Evolutionary conservation across 2,113 vertebrate species (phyloP).

Genomic region (Eurypyga helias): DNA sequence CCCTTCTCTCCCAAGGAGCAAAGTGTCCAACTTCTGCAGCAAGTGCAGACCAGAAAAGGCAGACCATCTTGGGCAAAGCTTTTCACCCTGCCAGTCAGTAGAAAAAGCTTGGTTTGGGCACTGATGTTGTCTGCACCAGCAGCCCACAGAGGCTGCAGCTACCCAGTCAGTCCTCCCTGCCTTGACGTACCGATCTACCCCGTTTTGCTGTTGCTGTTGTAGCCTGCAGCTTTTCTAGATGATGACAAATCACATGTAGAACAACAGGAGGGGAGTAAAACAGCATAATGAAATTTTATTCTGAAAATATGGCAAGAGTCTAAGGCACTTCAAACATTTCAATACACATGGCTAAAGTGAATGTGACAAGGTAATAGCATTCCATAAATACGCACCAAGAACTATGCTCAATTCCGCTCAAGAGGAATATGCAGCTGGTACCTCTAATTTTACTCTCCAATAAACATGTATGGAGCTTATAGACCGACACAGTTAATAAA

Average conservation of each 20-base stretch:
- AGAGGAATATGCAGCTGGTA: conserved; percentile 66
- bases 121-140: neutral
- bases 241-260: conserved; percentile 38
- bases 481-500: conserved; percentile 83
- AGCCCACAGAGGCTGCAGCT: neutral
- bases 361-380: conserved; percentile 70
- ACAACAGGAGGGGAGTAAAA: conserved; percentile 38
- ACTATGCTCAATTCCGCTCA: conserved; percentile 46
- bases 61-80: neutral
- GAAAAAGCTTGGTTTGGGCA: neutral
- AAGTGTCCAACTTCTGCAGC: neutral
- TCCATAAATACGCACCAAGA: conserved; percentile 77
- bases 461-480: conserved; percentile 61
- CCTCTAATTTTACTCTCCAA: conserved; percentile 69
- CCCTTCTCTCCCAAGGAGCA: neutral
- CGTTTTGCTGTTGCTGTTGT: neutral
- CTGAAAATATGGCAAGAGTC: conserved; percentile 89
- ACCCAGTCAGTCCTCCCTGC: neutral
- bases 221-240: neutral
- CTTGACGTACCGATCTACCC: neutral
- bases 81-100: neutral
- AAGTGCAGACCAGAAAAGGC: neutral
- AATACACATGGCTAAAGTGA: conserved; percentile 79
- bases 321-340: conserved; percentile 91
- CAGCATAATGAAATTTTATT: conserved; percentile 85